Conservation (phyloP, 2,888 invertebrate species). For the Pandemis cinnamomeana region DNA sequence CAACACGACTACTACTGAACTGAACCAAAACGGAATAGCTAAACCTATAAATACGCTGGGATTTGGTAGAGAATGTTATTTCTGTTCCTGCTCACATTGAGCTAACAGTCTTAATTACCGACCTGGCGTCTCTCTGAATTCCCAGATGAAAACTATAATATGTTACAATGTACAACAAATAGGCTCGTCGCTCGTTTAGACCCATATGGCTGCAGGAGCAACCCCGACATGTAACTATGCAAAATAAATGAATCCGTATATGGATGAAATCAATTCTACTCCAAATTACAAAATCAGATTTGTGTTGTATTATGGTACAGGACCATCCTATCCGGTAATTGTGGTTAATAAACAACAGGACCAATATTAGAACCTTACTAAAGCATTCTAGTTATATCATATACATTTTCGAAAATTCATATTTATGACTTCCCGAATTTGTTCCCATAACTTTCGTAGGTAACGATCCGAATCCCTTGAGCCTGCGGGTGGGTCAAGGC, state of each 20-base stretch:
- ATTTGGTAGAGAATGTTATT: slow-evolving; percentile 29
- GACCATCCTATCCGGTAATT: background rate
- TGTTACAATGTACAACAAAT: background rate
- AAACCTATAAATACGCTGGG: slow-evolving; percentile 23
- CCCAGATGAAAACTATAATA: background rate
- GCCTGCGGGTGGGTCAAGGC: slow-evolving; percentile 34
- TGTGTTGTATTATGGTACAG: background rate
- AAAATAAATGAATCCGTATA: background rate
- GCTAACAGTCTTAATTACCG: slow-evolving; percentile 3
- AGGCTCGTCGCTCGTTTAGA: background rate
- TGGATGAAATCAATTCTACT: background rate
- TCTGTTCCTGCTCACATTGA: slow-evolving; percentile 21
- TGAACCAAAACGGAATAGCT: slow-evolving; percentile 8
- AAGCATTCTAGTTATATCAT: background rate
- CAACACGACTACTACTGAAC: slow-evolving; percentile 11
- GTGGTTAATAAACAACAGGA: background rate
- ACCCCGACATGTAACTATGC: background rate
- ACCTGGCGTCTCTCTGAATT: background rate
- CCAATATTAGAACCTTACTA: background rate
- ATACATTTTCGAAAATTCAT: slow-evolving; percentile 7
- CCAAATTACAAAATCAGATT: background rate
- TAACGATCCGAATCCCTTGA: slow-evolving; percentile 28
- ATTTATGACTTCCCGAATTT: slow-evolving; percentile 19
- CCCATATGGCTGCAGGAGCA: background rate
- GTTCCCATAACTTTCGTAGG: slow-evolving; percentile 18